Base-by-base conservation (phyloP, 2,888 invertebrate species). In the Pollenia labialis region DNA sequence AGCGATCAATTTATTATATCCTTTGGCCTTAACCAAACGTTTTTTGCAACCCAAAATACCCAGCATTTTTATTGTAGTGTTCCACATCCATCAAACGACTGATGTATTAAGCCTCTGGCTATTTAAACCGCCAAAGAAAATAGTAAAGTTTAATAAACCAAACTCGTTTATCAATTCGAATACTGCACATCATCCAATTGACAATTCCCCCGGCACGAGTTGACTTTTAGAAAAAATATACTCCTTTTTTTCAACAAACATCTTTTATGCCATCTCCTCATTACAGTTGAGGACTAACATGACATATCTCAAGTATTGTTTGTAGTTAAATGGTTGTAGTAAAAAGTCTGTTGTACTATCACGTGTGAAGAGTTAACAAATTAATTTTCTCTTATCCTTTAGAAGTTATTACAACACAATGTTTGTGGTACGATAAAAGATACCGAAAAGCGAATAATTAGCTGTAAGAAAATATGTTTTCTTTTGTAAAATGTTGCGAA, bases 121-220 rank as follows among this genome's bases (percentile, higher is more conserved):
- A 52, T 42, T 14, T 32, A 50, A 23, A 62, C 16, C 42, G 16
- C 18, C 42, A 52, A 18, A 62, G 40, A 4, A 11, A 60, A 72
- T n/a, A 14, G n/a, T 16, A 18, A 12, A 54, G 4, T 18, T 58
- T 58, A 58, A 14, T 32, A 14, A 32, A 58, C 14, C 32, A 32
- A 32, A 32, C 32, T 32, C 32, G 32, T 32, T 32, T 32, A 32
- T 32, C 32, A 32, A 32, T 32, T 1, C 32, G 32, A 32, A 4
- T 32, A 6, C 32, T 32, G 32, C 32, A 6, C 32, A 6, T 6
- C 6, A 32, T 4, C 50, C 40, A 74, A 7, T 8, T 48, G 23
- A 62, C 18, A 62, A 62, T 42, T 62, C 42, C 16, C 40, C n/a
- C 40, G 56, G 32, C 52, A 60, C n/a, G n/a, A 54, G 18, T 64